Conservation (phyloP, 1,140 invertebrate genomes). For the Polypedilum pembai region DNA sequence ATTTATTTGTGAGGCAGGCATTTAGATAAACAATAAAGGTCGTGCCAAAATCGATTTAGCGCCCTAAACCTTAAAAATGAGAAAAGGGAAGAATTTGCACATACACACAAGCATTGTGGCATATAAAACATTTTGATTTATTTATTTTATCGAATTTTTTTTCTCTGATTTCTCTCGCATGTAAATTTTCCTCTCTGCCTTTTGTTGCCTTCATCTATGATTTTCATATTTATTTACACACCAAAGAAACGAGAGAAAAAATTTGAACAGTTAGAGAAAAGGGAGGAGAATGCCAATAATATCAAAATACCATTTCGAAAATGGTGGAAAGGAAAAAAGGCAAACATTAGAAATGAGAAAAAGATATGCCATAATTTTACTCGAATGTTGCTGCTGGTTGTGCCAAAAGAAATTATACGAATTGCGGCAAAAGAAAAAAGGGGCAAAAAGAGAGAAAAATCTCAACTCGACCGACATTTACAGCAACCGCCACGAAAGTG, state of each 20-base stretch:
- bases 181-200: background rate
- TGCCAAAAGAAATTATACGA: conserved; percentile 6
- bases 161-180: background rate
- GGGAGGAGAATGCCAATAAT: conserved; percentile 16
- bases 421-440: background rate
- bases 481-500: background rate
- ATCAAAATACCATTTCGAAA: conserved; percentile 3
- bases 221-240: conserved; percentile 4
- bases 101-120: background rate
- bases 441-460: background rate
- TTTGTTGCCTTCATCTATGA: background rate
- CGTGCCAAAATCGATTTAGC: background rate
- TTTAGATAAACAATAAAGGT: background rate
- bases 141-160: conserved; percentile 7
- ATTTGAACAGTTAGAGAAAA: background rate
- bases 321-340: background rate
- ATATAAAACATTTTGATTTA: conserved; percentile 1
- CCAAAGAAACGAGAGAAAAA: background rate
- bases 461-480: background rate
- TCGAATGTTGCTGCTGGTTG: background rate
- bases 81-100: background rate
- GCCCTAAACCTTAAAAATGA: background rate
- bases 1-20: background rate
- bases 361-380: conserved; percentile 18
- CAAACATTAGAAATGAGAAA: conserved; percentile 9